Evolutionary conservation across 1,140 invertebrate species (phyloP).

Genomic region (Lerema accius): DNA sequence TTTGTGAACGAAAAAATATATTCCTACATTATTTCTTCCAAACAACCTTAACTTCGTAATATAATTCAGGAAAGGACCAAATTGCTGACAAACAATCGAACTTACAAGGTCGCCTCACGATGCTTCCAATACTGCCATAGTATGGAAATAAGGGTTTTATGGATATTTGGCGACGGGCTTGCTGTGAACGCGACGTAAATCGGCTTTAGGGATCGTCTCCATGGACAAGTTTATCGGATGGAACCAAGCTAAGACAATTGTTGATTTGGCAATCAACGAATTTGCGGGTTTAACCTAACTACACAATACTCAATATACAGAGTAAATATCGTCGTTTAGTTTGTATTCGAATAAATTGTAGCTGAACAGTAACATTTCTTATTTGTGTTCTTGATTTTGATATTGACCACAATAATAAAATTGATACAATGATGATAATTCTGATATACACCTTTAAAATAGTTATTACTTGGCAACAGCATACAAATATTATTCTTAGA

Average conservation of each 20-base stretch:
- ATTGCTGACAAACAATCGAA: conserved; percentile 27
- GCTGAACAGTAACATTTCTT: no score
- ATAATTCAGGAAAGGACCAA: conserved; percentile 16
- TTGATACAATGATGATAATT: no score
- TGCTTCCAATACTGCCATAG: conserved; percentile 8
- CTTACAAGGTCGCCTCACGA: conserved; percentile 23
- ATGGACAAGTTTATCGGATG: conserved; percentile 22
- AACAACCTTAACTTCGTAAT: conserved; percentile 8
- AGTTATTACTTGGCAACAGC: background rate
- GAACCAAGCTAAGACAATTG: conserved; percentile 17
- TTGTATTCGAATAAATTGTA: no score
- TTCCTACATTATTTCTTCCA: background rate
- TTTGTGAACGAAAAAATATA: background rate
- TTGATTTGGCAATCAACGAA: conserved; percentile 7
- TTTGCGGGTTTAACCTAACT: background rate
- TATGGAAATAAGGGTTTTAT: conserved; percentile 32
- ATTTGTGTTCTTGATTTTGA: no score
- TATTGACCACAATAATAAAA: no score
- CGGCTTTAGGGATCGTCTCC: conserved; percentile 26
- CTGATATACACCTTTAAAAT: no score
- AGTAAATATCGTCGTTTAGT: no score
- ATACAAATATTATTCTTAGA: no score
- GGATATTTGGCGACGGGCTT: conserved; percentile 29
- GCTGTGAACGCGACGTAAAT: conserved; percentile 23
- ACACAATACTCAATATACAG: background rate